Base-by-base conservation (phyloP, 2,888 invertebrate species). In the Erebia epiphron region DNA sequence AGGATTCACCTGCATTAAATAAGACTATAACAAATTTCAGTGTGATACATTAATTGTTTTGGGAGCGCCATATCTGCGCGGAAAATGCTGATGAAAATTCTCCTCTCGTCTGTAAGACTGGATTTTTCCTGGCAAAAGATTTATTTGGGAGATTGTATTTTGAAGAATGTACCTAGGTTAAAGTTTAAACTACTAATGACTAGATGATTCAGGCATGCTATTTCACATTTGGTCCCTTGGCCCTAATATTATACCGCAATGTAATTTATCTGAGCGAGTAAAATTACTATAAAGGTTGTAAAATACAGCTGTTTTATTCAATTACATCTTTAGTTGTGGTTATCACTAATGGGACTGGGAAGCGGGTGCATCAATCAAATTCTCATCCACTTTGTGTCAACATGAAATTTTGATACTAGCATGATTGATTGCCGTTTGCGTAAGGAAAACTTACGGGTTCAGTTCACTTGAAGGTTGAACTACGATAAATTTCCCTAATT, bases 331-430 rank as follows among this genome's bases (percentile, higher is more conserved):
- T 81, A 83, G 83, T 80, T 82, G 80, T 79, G 82, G 83, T 79
- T 77, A 78, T 75, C 75, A 78, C 78, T 78, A 77, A 79, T 83
- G 80, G 82, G 80, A 81, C 85, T 82, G 76, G 77, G 82, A 83
- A 86, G 83, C 85, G 84, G 83, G 78, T 82, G 79, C 90, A 92
- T 92, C 90, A 91, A 92, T 92, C 92, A 92, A 89, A 86, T 86
- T 87, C 89, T 88, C 89, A 89, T 92, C 90, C 88, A 92, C 89
- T 91, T 88, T 87, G 82, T 88, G 91, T 92, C 91, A 88, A 88
- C 90, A 89, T 90, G 87, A 88, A 91, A 90, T 89, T 92, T 91
- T 90, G 91, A 91, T 92, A 88, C 82, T 81, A 79, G 75, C 77
- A 82, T 92, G 92, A 92, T 92, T 85, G 91, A 92, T 90, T 84